These are phyloP conservation scores for Omphaloscelis lunosa DNA, from an alignment of 2,888 invertebrate genomes.

Conservation along the genomic window DNA sequence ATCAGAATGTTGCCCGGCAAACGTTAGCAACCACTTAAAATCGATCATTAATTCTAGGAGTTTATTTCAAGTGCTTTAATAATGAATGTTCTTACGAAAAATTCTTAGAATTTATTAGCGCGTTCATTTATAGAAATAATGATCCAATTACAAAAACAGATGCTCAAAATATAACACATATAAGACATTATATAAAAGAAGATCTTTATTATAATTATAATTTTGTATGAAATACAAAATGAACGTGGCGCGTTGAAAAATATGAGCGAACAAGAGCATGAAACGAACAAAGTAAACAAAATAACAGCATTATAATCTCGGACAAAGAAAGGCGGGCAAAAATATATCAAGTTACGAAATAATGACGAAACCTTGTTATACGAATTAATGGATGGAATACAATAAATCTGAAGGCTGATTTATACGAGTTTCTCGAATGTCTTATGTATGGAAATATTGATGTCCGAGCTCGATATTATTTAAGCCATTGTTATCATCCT, in stretches of 20 bases:
- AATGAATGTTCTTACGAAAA: neutral
- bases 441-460: slow-evolving; percentile 38
- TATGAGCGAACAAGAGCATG: neutral
- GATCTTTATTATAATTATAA: neutral
- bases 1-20: neutral
- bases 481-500: slow-evolving; percentile 40
- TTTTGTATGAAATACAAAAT: slow-evolving; percentile 2
- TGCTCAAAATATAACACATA: neutral
- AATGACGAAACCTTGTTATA: slow-evolving; percentile 63
- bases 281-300: slow-evolving; percentile 21
- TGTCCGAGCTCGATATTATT: slow-evolving; percentile 27
- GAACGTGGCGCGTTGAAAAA: slow-evolving; percentile 9
- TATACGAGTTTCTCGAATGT: slow-evolving; percentile 52
- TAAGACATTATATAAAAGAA: slow-evolving; percentile 3
- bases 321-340: slow-evolving; percentile 45
- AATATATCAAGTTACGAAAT: slow-evolving; percentile 65
- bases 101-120: slow-evolving; percentile 6
- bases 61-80: neutral
- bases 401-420: slow-evolving; percentile 65
- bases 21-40: slow-evolving; percentile 19
- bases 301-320: slow-evolving; percentile 33
- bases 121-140: slow-evolving; percentile 25
- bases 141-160: slow-evolving; percentile 16
- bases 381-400: slow-evolving; percentile 58
- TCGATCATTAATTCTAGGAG: slow-evolving; percentile 28